Conservation (phyloP, 2,113 vertebrate species). For the Acrocephalus arundinaceus region DNA sequence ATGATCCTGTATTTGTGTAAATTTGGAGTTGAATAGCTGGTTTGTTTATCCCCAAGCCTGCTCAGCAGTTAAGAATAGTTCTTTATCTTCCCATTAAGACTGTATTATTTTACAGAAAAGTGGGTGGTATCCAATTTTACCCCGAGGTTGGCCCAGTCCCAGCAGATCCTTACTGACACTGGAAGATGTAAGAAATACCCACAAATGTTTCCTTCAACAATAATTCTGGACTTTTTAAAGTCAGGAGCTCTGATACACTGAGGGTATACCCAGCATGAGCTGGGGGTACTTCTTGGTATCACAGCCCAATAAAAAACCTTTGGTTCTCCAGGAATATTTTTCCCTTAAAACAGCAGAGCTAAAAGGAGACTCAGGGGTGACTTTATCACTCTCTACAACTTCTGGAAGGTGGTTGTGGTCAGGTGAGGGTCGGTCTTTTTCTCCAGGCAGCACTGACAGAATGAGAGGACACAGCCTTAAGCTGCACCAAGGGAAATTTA, state of each 20-base stretch:
- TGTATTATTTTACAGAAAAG: conserved; percentile 48
- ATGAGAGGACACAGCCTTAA: neutral
- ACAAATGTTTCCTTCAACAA: neutral
- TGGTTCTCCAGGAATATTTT: neutral
- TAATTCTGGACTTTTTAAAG: neutral
- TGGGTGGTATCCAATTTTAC: conserved; percentile 11
- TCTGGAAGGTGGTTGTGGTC: neutral
- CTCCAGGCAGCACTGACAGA: neutral
- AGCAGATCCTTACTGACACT: neutral
- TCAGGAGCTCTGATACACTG: neutral
- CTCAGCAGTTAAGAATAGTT: conserved; percentile 35
- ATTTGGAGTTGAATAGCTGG: neutral
- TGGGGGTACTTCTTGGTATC: neutral
- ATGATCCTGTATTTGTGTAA: neutral
- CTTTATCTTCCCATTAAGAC: conserved; percentile 43
- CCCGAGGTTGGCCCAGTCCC: neutral
- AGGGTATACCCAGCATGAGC: neutral
- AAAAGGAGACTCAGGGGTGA: neutral
- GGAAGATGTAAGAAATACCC: neutral
- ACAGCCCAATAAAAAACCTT: neutral
- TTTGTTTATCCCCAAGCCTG: conserved; percentile 14
- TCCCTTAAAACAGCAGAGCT: neutral
- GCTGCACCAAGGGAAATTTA: neutral
- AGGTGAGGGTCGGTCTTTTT: neutral
- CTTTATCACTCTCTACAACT: neutral